Conservation (phyloP, 2,113 vertebrate species). For the Edolisoma coerulescens region DNA sequence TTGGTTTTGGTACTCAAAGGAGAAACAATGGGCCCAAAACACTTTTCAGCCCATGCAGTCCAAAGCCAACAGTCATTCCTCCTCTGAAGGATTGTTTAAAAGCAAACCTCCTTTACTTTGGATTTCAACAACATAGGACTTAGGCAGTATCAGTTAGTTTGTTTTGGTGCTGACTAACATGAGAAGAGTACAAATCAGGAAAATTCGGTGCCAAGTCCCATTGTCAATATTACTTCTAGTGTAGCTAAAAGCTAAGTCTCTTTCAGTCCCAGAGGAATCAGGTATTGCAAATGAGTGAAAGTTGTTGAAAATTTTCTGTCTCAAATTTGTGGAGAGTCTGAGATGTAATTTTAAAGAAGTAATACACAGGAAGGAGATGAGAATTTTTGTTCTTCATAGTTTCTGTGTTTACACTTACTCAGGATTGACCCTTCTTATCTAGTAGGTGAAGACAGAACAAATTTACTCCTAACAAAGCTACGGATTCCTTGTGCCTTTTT, state of each 20-base stretch:
- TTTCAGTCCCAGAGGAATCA: not conserved
- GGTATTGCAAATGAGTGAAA: not conserved
- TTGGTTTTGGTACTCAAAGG: not conserved
- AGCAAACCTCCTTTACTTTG: not conserved
- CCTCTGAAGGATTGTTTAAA: not conserved
- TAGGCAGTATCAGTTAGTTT: not conserved
- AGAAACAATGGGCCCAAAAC: not conserved
- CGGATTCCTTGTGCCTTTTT: not conserved
- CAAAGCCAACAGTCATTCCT: not conserved
- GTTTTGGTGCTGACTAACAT: not conserved
- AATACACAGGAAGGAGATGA: not conserved
- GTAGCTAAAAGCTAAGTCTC: not conserved
- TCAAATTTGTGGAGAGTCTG: not conserved
- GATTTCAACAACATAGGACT: not conserved
- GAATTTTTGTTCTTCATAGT: not conserved
- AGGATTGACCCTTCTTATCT: constrained; percentile 26
- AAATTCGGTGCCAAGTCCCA: not conserved
- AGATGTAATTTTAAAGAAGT: not conserved
- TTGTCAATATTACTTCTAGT: not conserved
- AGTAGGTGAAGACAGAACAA: constrained; percentile 67
- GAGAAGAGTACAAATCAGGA: not conserved
- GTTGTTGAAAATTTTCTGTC: not conserved
- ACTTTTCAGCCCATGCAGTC: not conserved
- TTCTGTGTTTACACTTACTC: not conserved
- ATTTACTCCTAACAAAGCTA: not conserved